Base-by-base conservation (phyloP, 64 coral and sea anemone species). In the Stichodactyla mertensii region DNA sequence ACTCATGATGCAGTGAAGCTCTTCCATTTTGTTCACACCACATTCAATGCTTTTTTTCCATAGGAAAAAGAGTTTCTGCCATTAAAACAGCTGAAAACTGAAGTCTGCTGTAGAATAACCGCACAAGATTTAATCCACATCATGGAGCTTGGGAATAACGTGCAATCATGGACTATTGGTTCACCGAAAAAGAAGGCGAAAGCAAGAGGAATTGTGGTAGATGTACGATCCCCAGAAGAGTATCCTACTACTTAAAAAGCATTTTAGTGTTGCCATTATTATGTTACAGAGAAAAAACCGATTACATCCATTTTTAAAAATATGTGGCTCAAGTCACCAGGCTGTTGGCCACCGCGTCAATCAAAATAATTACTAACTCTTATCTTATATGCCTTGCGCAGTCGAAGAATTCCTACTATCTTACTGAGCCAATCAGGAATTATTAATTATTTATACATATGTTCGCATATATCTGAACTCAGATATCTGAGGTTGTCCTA, bases 1-100 rank as follows among this genome's bases (percentile, higher is more conserved):
- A 45, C 36, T 45, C 36, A 0, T 45, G 36, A 45, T 45, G 36
- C 36, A 71, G 9, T 24, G 0, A 5, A 23, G 10, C 4, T 8
- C 20, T 26, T 71, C n/a, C 2, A 78, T 58, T 52, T 54, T 69
- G 69, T 54, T 87, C 36, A 22, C 51, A 6, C 16, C 19, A 69
- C 7, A 26, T 11, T 5, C 26, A 70, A 6, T 74, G 36, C 7
- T 71, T 31, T 53, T 53, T 31, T 52, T 36, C 16, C n/a, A 14
- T 23, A 98, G 97, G 97, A 95, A 36, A 99, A 99, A 58, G 97
- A 92, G 23, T 99, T 99, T 83, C 89, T 99, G 5, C 66, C 93
- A 59, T 77, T 99, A 52, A 55, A 55, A 52, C 88, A 99, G 24
- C 86, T 99, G 6, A 99, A 99, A 77, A 70, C 86, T 8, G 97